Percentiles rank a stretch among this genome's conserved stretches.
phyloP scores from a whole-genome alignment of 2,113 vertebrate genomes.

The Chaetorhynchus papuensis region DNA sequence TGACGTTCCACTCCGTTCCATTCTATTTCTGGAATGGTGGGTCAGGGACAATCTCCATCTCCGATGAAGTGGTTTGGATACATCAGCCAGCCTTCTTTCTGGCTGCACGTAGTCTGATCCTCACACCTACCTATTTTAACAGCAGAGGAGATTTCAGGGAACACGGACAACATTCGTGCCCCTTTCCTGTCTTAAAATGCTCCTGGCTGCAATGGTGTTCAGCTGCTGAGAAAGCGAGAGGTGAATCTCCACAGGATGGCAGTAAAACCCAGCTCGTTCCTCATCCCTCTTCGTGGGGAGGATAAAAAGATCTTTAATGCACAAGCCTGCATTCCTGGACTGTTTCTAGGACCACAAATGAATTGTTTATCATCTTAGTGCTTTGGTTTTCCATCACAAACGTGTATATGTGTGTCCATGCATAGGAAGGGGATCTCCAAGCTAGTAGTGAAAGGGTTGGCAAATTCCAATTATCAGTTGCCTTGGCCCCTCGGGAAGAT shows the following conservation, averaged over 20 bases:
- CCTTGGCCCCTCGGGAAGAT: neutral
- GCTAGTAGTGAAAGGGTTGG: too few relatives aligned
- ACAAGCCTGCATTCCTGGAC: neutral
- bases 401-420: neutral
- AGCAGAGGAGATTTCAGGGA: neutral
- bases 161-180: accelerated
- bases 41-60: neutral
- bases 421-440: neutral
- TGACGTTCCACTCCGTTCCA: neutral
- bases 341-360: neutral
- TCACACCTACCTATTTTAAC: neutral
- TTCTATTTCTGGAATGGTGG: neutral
- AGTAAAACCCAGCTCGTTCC: neutral
- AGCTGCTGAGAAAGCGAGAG: neutral
- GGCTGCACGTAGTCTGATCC: too few relatives aligned
- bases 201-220: neutral
- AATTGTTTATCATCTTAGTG: neutral
- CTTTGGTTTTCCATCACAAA: neutral
- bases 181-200: neutral
- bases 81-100: neutral
- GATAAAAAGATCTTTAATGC: neutral
- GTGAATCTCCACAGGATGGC: neutral
- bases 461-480: neutral
- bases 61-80: neutral
- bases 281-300: neutral